phyloP scores from a whole-genome alignment of 2,888 invertebrate species.

The Phyllotreta striolata region DNA sequence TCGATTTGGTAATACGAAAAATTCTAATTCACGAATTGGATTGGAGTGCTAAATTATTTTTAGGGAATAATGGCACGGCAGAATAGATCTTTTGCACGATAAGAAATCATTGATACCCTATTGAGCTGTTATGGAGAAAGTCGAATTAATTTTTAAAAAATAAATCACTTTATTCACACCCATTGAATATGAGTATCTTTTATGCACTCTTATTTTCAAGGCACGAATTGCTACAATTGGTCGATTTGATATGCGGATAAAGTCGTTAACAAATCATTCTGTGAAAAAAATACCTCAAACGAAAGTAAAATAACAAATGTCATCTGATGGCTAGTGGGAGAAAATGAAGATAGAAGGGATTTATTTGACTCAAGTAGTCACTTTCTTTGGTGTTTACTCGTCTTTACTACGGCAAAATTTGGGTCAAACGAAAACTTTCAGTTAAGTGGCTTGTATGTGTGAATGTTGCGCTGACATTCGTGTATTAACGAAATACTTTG shows the following conservation, averaged over 20 bases:
- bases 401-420: constrained; percentile 54
- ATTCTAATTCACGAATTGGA: too few relatives aligned
- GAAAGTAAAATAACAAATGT: constrained; percentile 58
- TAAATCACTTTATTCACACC: too few relatives aligned
- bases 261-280: constrained; percentile 39
- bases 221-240: too few relatives aligned
- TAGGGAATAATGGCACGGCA: too few relatives aligned
- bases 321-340: constrained; percentile 56
- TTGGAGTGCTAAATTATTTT: too few relatives aligned
- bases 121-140: too few relatives aligned
- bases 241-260: constrained; percentile 3
- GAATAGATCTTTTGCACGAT: too few relatives aligned
- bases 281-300: constrained; percentile 55
- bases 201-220: too few relatives aligned
- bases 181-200: too few relatives aligned
- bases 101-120: too few relatives aligned
- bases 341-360: constrained; percentile 58
- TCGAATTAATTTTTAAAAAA: too few relatives aligned
- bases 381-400: constrained; percentile 55
- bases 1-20: too few relatives aligned
- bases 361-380: constrained; percentile 53
- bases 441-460: constrained; percentile 50
- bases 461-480: constrained; percentile 28
- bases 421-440: constrained; percentile 58
- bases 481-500: constrained; percentile 44